Percentiles rank a stretch among this genome's conserved stretches.
phyloP scores from a whole-genome alignment of 2,797 vertebrate species.

The Fundulus diaphanus region DNA sequence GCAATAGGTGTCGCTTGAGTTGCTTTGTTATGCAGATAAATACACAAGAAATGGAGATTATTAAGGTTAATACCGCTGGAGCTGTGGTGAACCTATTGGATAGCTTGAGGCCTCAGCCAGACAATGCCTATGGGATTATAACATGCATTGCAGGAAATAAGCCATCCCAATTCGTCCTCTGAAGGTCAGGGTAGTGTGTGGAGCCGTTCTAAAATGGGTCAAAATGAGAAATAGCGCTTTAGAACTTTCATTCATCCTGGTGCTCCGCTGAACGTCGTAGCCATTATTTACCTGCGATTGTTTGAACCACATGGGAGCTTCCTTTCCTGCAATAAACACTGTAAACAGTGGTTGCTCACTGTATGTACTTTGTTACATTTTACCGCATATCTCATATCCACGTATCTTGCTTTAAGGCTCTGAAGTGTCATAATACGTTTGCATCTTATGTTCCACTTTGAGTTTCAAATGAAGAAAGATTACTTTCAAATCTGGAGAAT shows the following conservation, averaged over 20 bases:
- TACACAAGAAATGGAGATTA: not conserved
- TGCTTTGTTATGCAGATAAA: not conserved
- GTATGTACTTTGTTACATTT: slow-evolving; percentile 20
- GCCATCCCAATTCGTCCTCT: slow-evolving; percentile 26
- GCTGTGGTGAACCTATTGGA: slow-evolving; percentile 10
- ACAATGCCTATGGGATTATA: slow-evolving; percentile 35
- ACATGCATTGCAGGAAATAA: slow-evolving; percentile 54
- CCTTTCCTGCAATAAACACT: slow-evolving; percentile 53
- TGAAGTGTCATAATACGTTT: not conserved
- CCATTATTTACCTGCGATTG: slow-evolving; percentile 61
- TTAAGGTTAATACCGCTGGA: not conserved
- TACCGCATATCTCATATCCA: slow-evolving; percentile 33
- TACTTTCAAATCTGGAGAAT: not conserved
- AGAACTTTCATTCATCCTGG: slow-evolving; percentile 34
- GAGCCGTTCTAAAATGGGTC: slow-evolving; percentile 56
- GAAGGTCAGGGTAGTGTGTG: slow-evolving; percentile 54
- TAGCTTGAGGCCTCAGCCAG: slow-evolving; percentile 8
- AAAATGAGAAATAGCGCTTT: slow-evolving; percentile 45
- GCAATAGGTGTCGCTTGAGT: not conserved
- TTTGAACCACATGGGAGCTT: slow-evolving; percentile 52
- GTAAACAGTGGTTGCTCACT: slow-evolving; percentile 31
- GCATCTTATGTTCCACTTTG: slow-evolving; percentile 36
- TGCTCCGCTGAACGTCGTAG: slow-evolving; percentile 31
- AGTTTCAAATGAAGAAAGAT: slow-evolving; percentile 19
- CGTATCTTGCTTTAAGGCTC: slow-evolving; percentile 2